These are phyloP conservation scores for Saccopteryx leptura DNA, from an alignment of 2,113 vertebrate genomes.

Conservation along the genomic window DNA sequence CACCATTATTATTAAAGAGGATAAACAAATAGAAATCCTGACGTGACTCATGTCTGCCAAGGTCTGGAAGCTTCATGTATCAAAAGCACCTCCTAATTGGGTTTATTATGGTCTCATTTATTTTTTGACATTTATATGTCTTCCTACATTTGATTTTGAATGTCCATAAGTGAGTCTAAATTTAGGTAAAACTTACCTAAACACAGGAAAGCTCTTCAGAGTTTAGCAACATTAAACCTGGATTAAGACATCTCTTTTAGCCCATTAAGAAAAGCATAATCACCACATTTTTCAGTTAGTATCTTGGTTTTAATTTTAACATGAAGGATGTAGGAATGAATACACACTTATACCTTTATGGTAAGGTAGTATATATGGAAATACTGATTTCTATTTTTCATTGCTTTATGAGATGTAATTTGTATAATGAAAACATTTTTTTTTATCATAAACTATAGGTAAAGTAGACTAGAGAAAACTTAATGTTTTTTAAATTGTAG, in stretches of 20 bases:
- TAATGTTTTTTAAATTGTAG: constrained; percentile 8
- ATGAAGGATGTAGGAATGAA: constrained; percentile 43
- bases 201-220: constrained; percentile 14
- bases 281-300: not conserved
- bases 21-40: constrained; percentile 15
- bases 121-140: constrained; percentile 4
- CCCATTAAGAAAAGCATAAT: not conserved
- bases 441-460: not conserved
- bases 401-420: not conserved
- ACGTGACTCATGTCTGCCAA: not conserved
- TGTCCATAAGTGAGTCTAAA: not conserved
- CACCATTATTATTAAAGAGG: not conserved
- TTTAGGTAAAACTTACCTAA: constrained; percentile 22
- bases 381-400: constrained; percentile 56
- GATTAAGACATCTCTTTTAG: not conserved
- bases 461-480: not conserved
- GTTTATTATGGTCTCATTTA: not conserved
- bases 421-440: constrained; percentile 10
- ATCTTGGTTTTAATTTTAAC: constrained; percentile 52
- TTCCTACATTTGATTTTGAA: constrained; percentile 13
- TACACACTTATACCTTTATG: not conserved
- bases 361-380: not conserved
- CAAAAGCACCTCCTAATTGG: constrained; percentile 47
- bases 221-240: not conserved
- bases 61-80: constrained; percentile 40